Evolutionary conservation across 2,113 vertebrate genomes (phyloP), one percentile per base, ranked within the genome.

Genomic region (Lates calcarifer): DNA sequence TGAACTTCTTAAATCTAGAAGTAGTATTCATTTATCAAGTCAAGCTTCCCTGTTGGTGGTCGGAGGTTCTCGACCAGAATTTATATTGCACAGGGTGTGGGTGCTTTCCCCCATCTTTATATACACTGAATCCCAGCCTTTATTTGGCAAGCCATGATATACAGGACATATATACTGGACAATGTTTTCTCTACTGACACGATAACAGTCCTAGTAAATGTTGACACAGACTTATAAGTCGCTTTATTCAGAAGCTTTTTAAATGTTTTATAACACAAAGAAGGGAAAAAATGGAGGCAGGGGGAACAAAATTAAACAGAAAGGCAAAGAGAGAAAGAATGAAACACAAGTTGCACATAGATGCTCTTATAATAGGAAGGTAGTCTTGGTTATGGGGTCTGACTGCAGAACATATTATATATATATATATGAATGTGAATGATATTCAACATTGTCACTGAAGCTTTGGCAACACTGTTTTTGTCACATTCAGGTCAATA

Each of bases 241-340:
- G 20, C 20, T 53, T n/a, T n/a, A n/a, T n/a, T n/a, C n/a, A n/a
- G n/a, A n/a, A n/a, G n/a, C n/a, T n/a, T 29, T 22, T 55, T n/a
- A 2, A 17, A 11, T 3, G 18, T 15, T 65, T 66, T 58, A 13
- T 17, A 64, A 17, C 0, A 17, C 26, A 18, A 6, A 35, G 29
- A 49, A n/a, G 28, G 51, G 22, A n/a, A 22, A 8, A 49, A 12
- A 49, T 2, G 2, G 15, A 3, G 7, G 17, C 0, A 17, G 0
- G 2, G 24, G 9, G 9, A 29, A 28, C 18, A 18, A 47, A 47
- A 47, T 5, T 15, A 43, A 43, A 13, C 5, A 24, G 2, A 11
- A 33, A 60, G 26, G 24, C 4, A 69, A 15, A 45, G 28, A 35
- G 2, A 22, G 1, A 35, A 11, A 11, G 1, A 35, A 24, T 3